These are phyloP conservation scores for Dendrophyllia cribrosa DNA, from an alignment of 64 coral and sea anemone species.

Conservation along the genomic window DNA sequence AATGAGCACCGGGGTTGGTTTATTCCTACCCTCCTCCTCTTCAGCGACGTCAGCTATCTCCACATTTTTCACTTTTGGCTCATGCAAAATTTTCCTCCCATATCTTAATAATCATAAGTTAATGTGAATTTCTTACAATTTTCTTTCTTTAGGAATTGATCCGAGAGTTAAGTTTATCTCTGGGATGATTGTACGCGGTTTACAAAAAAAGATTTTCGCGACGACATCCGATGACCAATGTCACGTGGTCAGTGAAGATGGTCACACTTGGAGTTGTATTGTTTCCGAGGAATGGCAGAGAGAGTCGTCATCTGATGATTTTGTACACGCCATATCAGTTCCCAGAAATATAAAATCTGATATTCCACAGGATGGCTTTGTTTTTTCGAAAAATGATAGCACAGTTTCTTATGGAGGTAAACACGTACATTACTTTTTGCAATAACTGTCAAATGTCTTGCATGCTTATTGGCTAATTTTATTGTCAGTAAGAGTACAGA, in stretches of 20 bases:
- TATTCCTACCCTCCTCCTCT: no score
- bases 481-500: no score
- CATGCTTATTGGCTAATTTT: no score
- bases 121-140: neutral
- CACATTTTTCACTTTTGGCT: no score
- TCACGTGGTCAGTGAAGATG: constrained; percentile 6
- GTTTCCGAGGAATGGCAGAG: constrained; percentile 4
- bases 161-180: constrained; percentile 14
- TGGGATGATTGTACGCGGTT: constrained; percentile 23
- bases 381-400: neutral
- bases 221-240: neutral
- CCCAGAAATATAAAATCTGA: neutral
- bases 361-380: neutral
- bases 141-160: constrained; percentile 23
- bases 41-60: no score
- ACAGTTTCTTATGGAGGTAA: constrained; percentile 54
- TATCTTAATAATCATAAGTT: no score
- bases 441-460: no score
- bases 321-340: constrained; percentile 8
- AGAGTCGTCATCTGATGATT: constrained; percentile 7
- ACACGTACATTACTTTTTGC: neutral
- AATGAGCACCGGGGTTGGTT: no score
- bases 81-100: no score
- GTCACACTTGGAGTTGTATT: neutral
- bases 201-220: neutral